Evolutionary conservation across 1,140 invertebrate species (phyloP).

Genomic region (Anastrepha ludens): DNA sequence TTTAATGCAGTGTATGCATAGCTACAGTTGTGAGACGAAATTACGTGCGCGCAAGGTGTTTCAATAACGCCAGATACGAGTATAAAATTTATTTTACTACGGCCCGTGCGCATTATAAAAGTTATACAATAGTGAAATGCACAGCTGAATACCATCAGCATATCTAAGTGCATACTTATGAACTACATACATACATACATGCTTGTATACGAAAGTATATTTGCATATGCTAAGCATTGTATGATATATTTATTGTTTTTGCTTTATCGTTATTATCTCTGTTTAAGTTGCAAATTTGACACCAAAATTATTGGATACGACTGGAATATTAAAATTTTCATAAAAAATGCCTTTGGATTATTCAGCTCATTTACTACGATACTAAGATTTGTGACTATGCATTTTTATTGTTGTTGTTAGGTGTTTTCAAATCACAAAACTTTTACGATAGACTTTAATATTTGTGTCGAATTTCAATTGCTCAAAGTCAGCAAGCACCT

Average conservation of each 20-base stretch:
- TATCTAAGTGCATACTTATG: no score
- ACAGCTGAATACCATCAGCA: no score
- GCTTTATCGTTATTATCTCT: slow-evolving; percentile 22
- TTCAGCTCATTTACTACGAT: slow-evolving; percentile 15
- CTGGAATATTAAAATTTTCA: not conserved
- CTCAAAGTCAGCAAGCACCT: not conserved
- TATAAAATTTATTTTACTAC: no score
- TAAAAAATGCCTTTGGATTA: slow-evolving; percentile 1
- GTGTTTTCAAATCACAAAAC: not conserved
- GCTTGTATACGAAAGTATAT: no score
- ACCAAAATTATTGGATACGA: slow-evolving; percentile 16
- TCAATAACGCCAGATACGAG: no score
- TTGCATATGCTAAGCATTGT: no score
- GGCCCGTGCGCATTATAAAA: no score
- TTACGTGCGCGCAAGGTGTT: no score
- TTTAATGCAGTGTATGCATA: no score
- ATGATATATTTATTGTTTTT: slow-evolving; percentile 30
- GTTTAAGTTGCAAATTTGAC: slow-evolving; percentile 35
- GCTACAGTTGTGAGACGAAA: no score
- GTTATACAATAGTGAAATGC: no score
- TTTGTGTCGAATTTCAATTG: not conserved
- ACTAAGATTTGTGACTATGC: slow-evolving; percentile 14
- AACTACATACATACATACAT: no score
- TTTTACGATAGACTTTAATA: slow-evolving; percentile 39
- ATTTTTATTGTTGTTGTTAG: not conserved